Base-by-base conservation (phyloP, 2,888 invertebrate genomes). In the Andrena trimmerana region DNA sequence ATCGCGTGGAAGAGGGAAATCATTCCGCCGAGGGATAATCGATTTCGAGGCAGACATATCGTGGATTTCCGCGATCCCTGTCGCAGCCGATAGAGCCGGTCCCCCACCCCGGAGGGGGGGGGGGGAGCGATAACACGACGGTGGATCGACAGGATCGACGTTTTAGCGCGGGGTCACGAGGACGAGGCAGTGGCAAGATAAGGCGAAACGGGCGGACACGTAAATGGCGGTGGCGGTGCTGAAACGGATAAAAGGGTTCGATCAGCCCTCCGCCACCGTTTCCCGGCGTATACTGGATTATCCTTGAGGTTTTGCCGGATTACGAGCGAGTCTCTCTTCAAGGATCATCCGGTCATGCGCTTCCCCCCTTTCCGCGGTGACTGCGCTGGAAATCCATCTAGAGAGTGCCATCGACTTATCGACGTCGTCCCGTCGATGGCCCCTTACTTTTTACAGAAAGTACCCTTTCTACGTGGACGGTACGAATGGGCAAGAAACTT, bases 211-310 rank as follows among this genome's bases (percentile, higher is more conserved):
- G 76, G 73, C 70, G 76, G 82, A 75, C 81, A 88, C 86, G 81
- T 88, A 87, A 87, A 87, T 87, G 87, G 87, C 78, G 73, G 69
- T 59, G 70, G 73, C 67, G 75, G 59, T 62, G 74, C 65, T 74
- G 88, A 77, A 83, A 81, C 80, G 88, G 88, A 88, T 86, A 88
- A 88, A 88, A 87, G 87, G 80, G 80, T 88, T 88, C 88, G 88
- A 88, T 88, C 86, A 81, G 67, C 66, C 67, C 66, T 65, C 66
- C 42, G 13, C 65, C 36, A 27, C 6, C 78, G 29, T 63, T 78
- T 68, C 62, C 60, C 29, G n/a, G 72, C 81, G 52, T 81, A 80
- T 79, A 83, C 87, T 78, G 88, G 90, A 90, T 90, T 89, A 88
- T 90, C 88, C 88, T 65, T 57, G 81, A 86, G 84, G 82, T 88